These are phyloP conservation scores for Nemotelus nigrinus DNA, from an alignment of 2,888 invertebrate species.

Conservation along the genomic window DNA sequence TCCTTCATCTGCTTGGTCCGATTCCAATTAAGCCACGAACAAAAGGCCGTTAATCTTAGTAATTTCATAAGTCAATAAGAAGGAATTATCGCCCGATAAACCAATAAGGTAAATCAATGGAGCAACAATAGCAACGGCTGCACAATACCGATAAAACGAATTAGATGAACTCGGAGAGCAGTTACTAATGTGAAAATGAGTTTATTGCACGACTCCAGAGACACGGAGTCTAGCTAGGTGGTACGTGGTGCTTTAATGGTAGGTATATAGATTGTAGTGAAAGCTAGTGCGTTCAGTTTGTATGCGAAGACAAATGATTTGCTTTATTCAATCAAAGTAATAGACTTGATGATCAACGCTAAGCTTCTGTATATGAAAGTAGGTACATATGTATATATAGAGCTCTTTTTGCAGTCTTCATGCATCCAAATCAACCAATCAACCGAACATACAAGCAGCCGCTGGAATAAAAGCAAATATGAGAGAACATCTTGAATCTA, in stretches of 20 bases:
- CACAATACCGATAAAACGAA: conserved; percentile 26
- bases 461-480: no score
- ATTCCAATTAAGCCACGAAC: conserved; percentile 36
- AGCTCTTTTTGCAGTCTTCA: no score
- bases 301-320: no score
- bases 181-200: conserved; percentile 37
- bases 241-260: not conserved
- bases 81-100: conserved; percentile 40
- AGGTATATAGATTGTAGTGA: no score
- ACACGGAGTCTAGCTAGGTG: conserved; percentile 19
- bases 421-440: no score
- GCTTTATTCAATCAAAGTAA: no score
- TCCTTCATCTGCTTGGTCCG: conserved; percentile 10
- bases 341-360: no score
- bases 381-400: no score
- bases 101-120: conserved; percentile 32
- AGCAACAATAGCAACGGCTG: conserved; percentile 21
- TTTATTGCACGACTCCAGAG: conserved; percentile 42
- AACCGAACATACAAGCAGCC: no score
- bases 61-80: conserved; percentile 44
- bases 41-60: conserved; percentile 34
- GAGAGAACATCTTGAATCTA: no score
- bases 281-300: no score
- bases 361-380: no score
- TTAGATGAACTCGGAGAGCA: conserved; percentile 12